phyloP scores from a whole-genome alignment of 2,888 invertebrate species.

The Parelbella ahira region DNA sequence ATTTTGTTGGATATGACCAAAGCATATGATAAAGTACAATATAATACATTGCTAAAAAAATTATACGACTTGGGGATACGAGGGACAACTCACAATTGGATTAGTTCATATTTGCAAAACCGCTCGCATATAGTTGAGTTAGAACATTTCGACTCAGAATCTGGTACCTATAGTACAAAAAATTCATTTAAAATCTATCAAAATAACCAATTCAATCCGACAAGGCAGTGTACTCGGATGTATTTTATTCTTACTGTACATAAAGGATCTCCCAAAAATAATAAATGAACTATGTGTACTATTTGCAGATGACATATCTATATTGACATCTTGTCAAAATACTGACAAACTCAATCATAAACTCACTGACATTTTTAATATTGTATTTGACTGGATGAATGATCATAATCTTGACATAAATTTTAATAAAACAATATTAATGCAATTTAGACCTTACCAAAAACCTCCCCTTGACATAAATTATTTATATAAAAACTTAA shows the following conservation, averaged over 20 bases:
- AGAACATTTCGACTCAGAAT: conserved; percentile 4
- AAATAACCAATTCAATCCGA: conserved; percentile 1
- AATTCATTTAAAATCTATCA: too few relatives aligned
- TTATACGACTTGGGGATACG: conserved; percentile 6
- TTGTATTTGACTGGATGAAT: conserved; percentile 3
- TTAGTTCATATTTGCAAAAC: conserved; percentile 1
- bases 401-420: conserved; percentile 3
- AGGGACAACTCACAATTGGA: not conserved
- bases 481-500: conserved; percentile 1
- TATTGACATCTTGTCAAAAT: conserved; percentile 1
- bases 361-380: conserved; percentile 3
- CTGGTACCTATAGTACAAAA: too few relatives aligned
- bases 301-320: conserved; percentile 1
- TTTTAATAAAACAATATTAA: conserved; percentile 1
- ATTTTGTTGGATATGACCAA: conserved; percentile 32
- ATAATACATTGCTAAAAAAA: conserved; percentile 2
- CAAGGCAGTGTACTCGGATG: conserved; percentile 8
- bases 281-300: not conserved
- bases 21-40: conserved; percentile 30
- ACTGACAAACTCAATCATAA: not conserved
- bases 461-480: conserved; percentile 5
- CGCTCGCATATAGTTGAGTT: conserved; percentile 1
- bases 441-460: conserved; percentile 4
- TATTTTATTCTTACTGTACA: conserved; percentile 3
- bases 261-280: not conserved